phyloP scores from a whole-genome alignment of 2,888 invertebrate genomes.

The Drosophila austrosaltans region DNA sequence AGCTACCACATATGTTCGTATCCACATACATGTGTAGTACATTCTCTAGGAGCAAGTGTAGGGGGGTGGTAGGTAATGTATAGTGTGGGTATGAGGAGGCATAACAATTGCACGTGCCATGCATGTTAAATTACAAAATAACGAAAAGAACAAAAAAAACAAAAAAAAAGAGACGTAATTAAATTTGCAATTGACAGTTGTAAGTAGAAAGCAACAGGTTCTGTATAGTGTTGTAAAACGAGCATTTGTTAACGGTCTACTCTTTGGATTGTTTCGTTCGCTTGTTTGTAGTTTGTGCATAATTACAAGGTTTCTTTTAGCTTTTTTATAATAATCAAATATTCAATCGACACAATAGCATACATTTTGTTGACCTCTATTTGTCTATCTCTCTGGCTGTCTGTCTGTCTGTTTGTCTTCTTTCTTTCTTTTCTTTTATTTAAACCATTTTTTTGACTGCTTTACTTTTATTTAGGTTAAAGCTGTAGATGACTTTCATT shows the following conservation, averaged over 20 bases:
- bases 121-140: conserved; percentile 63
- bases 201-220: conserved; percentile 50
- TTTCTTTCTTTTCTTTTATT: conserved; percentile 25
- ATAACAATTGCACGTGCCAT: conserved; percentile 60
- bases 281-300: conserved; percentile 26
- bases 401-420: conserved; percentile 31
- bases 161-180: conserved; percentile 46
- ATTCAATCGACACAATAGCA: conserved; percentile 55
- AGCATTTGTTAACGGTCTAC: conserved; percentile 18
- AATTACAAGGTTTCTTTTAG: conserved; percentile 40
- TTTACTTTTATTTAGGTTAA: conserved; percentile 51
- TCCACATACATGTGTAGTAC: background rate
- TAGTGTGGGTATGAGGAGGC: background rate
- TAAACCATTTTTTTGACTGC: conserved; percentile 32
- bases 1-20: background rate
- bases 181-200: conserved; percentile 52
- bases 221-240: conserved; percentile 26
- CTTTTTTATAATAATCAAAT: conserved; percentile 38
- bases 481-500: conserved; percentile 42
- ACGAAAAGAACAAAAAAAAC: conserved; percentile 42
- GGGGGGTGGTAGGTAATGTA: background rate
- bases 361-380: conserved; percentile 53
- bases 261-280: conserved; percentile 32
- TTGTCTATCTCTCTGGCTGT: conserved; percentile 33
- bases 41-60: conserved; percentile 4